Base-by-base conservation (phyloP, 2,888 invertebrate genomes). In the Neuroscelio doddi region DNA sequence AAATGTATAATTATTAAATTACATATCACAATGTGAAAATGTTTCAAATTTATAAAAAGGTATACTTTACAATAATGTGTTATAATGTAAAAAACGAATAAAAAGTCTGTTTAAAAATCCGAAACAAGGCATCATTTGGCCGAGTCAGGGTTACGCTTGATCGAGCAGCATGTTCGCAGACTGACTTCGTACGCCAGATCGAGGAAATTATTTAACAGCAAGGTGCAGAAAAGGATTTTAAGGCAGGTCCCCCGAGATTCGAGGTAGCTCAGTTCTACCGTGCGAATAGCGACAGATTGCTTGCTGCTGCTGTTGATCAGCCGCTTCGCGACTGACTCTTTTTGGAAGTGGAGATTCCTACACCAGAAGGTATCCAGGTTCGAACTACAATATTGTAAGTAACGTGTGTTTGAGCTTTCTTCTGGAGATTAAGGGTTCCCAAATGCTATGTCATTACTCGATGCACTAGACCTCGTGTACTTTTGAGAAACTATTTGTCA, bases 211-310 rank as follows among this genome's bases (percentile, higher is more conserved):
- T 34, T 57, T 57, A 9, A 39, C 21, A 12, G 50, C 57, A 64
- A 64, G 64, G 64, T 64, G 64, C 64, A 53, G 53, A 44, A 57
- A 57, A 64, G 53, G 64, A 64, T 64, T 64, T 64, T 26, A 52
- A 32, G 34, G 53, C 26, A 9, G 46, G 30, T 17, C 26, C 42
- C 50, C 57, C 47, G 57, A 52, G 63, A 57, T 63, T 63, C 63
- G 42, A 32, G 38, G 24, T 10, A 39, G 30, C 30, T 10, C 30
- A 10, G 14, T 34, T 12, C 34, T 34, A 12, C 34, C 30, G 51
- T 30, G 50, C 57, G 39, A 49, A 41, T 39, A 39, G 45, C 57
- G 64, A 53, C 64, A 53, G 64, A 58, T 64, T 64, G 57, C 64
- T 44, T 63, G 63, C 63, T 52, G 47, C 50, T 21, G 38, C 14